Conservation (phyloP, 2,888 invertebrate species). For the Drosophila paucipuncta region DNA sequence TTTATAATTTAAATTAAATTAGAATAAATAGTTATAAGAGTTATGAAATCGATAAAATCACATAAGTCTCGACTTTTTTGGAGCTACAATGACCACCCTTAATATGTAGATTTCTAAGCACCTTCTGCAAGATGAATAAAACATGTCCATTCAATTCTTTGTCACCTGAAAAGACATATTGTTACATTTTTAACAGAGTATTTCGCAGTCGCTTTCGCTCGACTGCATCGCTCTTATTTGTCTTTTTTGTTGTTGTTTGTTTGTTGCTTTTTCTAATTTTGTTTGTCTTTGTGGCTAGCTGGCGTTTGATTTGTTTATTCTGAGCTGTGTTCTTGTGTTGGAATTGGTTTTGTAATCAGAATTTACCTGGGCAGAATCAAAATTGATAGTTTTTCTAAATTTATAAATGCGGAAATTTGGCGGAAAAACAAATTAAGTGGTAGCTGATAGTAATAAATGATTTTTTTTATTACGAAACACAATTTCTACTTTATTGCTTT, state of each 20-base stretch:
- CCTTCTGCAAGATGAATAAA: not conserved
- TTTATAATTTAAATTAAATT: not conserved
- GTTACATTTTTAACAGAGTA: not conserved
- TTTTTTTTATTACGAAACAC: not conserved
- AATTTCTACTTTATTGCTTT: not conserved
- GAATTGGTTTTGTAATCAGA: not conserved
- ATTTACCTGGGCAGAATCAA: not conserved
- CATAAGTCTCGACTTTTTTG: rapidly evolving
- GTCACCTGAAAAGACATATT: not conserved
- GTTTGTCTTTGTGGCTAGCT: not conserved
- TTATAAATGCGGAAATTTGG: not conserved
- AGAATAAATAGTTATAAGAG: not conserved
- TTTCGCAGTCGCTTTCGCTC: not conserved
- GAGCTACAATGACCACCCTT: not conserved
- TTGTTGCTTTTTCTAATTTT: not conserved
- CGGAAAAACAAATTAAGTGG: no score
- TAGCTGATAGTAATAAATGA: not conserved
- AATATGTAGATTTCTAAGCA: no score
- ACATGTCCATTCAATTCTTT: not conserved
- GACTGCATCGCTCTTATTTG: not conserved
- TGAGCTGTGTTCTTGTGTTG: not conserved
- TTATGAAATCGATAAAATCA: no score
- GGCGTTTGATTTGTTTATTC: not conserved
- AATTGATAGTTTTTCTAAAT: not conserved
- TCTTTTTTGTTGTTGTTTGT: not conserved